Evolutionary conservation across 2,797 vertebrate species (phyloP), one percentile per base, ranked within the genome.

Genomic region (Buceros bicornis): DNA sequence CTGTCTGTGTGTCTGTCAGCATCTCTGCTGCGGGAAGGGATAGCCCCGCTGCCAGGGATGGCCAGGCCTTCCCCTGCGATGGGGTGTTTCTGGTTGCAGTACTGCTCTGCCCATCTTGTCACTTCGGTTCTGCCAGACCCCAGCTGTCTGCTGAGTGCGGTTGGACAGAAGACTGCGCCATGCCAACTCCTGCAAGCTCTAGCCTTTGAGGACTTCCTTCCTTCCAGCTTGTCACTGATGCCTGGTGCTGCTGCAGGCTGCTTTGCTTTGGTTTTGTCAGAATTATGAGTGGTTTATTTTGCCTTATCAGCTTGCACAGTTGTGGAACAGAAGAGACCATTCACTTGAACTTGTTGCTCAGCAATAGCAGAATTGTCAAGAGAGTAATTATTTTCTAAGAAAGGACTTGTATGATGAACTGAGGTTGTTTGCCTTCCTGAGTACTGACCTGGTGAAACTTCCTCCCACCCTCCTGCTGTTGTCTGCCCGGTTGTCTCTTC

Each of bases 1-100:
- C 51, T 53, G 35, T 13, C 51, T 0, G 0, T 12, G 21, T 57
- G 21, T 76, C 10, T 17, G 19, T 29, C 35, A 0, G 8, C 29
- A 31, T 10, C 22, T 62, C 31, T 60, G 76, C 53, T 24, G 18
- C 0, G 17, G 74, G 40, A 54, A 50, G 56, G 45, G 58, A 51
- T 0, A 3, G 16, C 42, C 37, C 15, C 4, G n/a, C 89, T 53
- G 35, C 43, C 53, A 13, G 74, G 53, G 35, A 1, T 16, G 48
- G 66, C 29, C 25, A 3, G 31, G 22, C 43, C 13, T 28, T 12
- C 24, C 78, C 40, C 9, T 21, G 19, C 5, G 61, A 5, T 2
- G 7, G 43, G 13, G n/a, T 2, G 31, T 24, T 69, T 17, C 37
- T 86, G 48, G 48, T 13, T 45, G 58, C 22, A 22, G 69, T 14